Conservation (phyloP, 2,888 invertebrate species). For the Patella ulyssiponensis region DNA sequence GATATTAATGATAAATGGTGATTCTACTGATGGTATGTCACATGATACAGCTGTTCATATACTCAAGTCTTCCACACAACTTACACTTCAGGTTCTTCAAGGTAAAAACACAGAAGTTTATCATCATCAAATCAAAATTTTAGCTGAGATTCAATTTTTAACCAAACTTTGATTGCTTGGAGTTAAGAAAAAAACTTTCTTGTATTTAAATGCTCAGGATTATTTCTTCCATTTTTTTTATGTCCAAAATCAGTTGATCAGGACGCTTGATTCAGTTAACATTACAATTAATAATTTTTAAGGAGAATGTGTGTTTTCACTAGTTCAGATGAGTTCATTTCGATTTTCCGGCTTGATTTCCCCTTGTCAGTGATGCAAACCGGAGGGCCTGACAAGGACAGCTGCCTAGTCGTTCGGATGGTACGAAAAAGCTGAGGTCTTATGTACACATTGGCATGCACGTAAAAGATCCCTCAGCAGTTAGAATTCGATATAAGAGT, state of each 20-base stretch:
- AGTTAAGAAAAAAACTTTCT: no score
- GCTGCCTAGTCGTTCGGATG: no score
- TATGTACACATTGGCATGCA: no score
- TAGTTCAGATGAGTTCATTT: neutral
- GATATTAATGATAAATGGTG: conserved; percentile 70
- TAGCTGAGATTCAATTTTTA: no score
- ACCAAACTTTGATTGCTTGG: no score
- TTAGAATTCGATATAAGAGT: no score
- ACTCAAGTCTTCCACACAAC: conserved; percentile 62
- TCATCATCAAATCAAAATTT: neutral
- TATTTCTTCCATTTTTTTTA: no score
- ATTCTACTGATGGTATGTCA: conserved; percentile 67
- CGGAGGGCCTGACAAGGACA: no score
- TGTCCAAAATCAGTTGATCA: neutral
- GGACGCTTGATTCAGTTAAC: neutral
- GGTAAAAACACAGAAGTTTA: conserved; percentile 39
- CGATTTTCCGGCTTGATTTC: no score
- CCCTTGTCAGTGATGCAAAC: no score
- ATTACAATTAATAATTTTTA: neutral
- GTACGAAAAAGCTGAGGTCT: no score
- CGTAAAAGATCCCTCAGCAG: no score
- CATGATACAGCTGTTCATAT: conserved; percentile 72
- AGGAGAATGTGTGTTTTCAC: neutral
- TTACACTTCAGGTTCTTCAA: conserved; percentile 62
- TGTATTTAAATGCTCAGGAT: neutral